phyloP scores from a whole-genome alignment of 2,888 invertebrate genomes.

The Rhingia rostrata region DNA sequence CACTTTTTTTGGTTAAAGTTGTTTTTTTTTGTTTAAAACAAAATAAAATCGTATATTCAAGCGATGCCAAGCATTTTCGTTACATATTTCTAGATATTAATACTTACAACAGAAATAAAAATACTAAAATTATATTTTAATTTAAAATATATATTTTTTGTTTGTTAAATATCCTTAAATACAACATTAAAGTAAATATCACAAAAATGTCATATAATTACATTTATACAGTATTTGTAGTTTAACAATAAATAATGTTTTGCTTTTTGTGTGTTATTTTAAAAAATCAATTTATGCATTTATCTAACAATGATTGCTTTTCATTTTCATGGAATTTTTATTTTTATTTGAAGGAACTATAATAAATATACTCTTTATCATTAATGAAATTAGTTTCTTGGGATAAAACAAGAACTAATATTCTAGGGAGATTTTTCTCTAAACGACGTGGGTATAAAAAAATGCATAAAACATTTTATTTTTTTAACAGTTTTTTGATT shows the following conservation, averaged over 20 bases:
- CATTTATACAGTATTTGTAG: conserved; percentile 53
- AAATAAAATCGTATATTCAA: conserved; percentile 68
- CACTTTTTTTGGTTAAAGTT: conserved; percentile 69
- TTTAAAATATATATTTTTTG: conserved; percentile 52
- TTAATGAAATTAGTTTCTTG: conserved; percentile 51
- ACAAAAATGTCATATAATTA: conserved; percentile 66
- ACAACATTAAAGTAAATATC: conserved; percentile 67
- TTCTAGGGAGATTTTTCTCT: conserved; percentile 44
- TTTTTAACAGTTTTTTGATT: conserved; percentile 19
- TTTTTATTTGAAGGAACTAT: conserved; percentile 72
- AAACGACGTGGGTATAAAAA: conserved; percentile 23
- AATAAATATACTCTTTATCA: conserved; percentile 72
- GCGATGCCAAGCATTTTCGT: conserved; percentile 77
- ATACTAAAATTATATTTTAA: conserved; percentile 54
- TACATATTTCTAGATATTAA: conserved; percentile 58
- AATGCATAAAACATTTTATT: conserved; percentile 23
- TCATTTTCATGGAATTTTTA: conserved; percentile 33
- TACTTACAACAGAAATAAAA: conserved; percentile 41
- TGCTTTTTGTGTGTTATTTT: conserved; percentile 12
- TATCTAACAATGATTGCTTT: conserved; percentile 71
- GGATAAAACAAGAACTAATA: conserved; percentile 66
- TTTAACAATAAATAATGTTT: conserved; percentile 61
- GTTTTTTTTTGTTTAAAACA: conserved; percentile 23
- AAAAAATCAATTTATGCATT: conserved; percentile 47
- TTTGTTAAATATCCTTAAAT: conserved; percentile 45